These are phyloP conservation scores for Cataglyphis albicans DNA, from an alignment of 2,888 invertebrate genomes.

Conservation along the genomic window DNA sequence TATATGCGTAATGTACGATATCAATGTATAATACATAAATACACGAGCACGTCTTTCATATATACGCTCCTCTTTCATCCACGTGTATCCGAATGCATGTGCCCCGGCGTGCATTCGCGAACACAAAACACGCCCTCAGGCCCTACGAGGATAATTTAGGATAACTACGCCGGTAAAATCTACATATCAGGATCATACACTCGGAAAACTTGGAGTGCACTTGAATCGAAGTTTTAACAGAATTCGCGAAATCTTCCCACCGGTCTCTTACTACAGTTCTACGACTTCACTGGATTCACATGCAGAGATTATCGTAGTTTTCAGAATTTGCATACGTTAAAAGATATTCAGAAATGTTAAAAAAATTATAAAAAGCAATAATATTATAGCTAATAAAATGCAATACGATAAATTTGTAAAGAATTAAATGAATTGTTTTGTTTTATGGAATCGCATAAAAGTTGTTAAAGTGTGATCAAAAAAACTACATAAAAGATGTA, in stretches of 20 bases:
- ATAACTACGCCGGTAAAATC: slow-evolving; percentile 74
- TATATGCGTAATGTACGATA: slow-evolving; percentile 44
- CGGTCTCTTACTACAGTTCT: slow-evolving; percentile 8
- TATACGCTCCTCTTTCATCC: slow-evolving; percentile 26
- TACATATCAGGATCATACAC: slow-evolving; percentile 54
- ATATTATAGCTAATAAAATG: neutral
- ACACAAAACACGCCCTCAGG: slow-evolving; percentile 64
- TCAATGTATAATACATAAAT: slow-evolving; percentile 27
- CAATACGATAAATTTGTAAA: neutral
- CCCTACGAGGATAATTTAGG: slow-evolving; percentile 72
- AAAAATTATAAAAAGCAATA: neutral
- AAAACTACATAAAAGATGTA: neutral
- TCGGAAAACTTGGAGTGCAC: slow-evolving; percentile 50
- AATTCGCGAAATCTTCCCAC: slow-evolving; percentile 20
- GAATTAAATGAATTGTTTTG: neutral
- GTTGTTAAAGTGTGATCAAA: neutral
- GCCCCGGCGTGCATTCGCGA: slow-evolving; percentile 55
- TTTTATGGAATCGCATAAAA: neutral
- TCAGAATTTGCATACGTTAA: slow-evolving; percentile 17
- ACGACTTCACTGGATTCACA: neutral
- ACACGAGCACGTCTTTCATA: slow-evolving; percentile 16
- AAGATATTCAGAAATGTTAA: neutral
- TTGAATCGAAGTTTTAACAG: slow-evolving; percentile 50
- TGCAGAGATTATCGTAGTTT: slow-evolving; percentile 12
- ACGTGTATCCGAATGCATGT: slow-evolving; percentile 44